phyloP scores from a whole-genome alignment of 2,113 vertebrate species.

The Nibea coibor region DNA sequence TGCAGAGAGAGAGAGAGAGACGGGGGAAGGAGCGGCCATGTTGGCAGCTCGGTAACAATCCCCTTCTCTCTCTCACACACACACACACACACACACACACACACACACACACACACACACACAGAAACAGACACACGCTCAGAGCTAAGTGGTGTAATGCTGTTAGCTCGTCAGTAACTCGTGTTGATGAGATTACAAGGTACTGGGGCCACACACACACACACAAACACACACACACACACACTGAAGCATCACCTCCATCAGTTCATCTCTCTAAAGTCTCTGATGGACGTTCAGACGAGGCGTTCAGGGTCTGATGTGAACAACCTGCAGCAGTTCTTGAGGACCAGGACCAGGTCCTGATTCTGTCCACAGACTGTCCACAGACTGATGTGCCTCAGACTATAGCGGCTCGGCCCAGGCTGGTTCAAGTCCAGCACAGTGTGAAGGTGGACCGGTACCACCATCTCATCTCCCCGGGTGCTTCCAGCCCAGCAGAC shows the following conservation, averaged over 20 bases:
- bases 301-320: too few relatives aligned
- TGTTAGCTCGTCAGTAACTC: conserved; percentile 55
- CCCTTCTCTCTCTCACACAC: not conserved
- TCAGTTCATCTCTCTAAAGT: too few relatives aligned
- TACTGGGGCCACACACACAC: conserved; percentile 14
- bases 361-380: too few relatives aligned
- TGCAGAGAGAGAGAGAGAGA: not conserved
- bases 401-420: too few relatives aligned
- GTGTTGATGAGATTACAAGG: conserved; percentile 64
- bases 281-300: too few relatives aligned
- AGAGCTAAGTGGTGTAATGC: conserved; percentile 61
- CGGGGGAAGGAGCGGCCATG: not conserved
- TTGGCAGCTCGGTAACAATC: conserved; percentile 20
- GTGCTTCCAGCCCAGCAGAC: too few relatives aligned
- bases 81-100: conserved; percentile 29
- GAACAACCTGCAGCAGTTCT: too few relatives aligned
- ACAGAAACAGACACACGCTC: conserved; percentile 20
- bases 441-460: too few relatives aligned
- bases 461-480: too few relatives aligned
- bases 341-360: too few relatives aligned
- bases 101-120: conserved; percentile 22
- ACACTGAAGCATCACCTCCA: not conserved
- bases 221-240: conserved; percentile 1
- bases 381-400: too few relatives aligned
- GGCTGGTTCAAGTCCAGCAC: too few relatives aligned